Conservation (phyloP, 2,113 vertebrate genomes). For the Triplophysa tibetana region DNA sequence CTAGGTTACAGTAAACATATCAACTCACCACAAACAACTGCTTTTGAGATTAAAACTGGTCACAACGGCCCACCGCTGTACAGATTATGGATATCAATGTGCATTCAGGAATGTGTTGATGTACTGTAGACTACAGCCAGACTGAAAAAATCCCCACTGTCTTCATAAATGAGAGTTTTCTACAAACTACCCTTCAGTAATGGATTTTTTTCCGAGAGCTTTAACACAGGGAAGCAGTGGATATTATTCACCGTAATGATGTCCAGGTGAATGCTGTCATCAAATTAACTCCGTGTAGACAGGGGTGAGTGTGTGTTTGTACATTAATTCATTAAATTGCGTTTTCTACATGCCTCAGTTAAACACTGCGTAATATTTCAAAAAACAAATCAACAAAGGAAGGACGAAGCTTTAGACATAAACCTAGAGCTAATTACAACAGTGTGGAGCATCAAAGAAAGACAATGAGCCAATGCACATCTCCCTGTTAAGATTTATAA, state of each 20-base stretch:
- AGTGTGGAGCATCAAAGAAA: constrained; percentile 59
- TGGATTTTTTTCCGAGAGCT: constrained; percentile 31
- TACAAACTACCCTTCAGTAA: constrained; percentile 37
- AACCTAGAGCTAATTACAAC: constrained; percentile 75
- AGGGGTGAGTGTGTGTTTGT: constrained; percentile 63
- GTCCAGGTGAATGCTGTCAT: constrained; percentile 70
- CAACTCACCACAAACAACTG: constrained; percentile 16
- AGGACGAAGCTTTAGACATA: constrained; percentile 66
- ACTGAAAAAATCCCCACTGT: constrained; percentile 26
- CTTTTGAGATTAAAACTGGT: constrained; percentile 30
- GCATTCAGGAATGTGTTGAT: constrained; percentile 49
- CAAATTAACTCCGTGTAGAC: constrained; percentile 68
- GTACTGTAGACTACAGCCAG: constrained; percentile 37
- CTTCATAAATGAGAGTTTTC: constrained; percentile 42
- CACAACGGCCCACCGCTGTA: constrained; percentile 26
- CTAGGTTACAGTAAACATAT: constrained; percentile 28
- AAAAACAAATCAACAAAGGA: constrained; percentile 67
- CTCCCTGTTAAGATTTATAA: not conserved
- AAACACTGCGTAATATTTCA: constrained; percentile 74
- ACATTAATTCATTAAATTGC: constrained; percentile 71
- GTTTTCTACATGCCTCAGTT: constrained; percentile 73
- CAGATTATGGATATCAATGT: constrained; percentile 38
- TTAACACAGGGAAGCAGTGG: constrained; percentile 42
- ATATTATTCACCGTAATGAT: constrained; percentile 63
- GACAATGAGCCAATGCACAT: not conserved